These are phyloP conservation scores for Falco concolor DNA, from an alignment of 2,797 vertebrate genomes.

Conservation along the genomic window DNA sequence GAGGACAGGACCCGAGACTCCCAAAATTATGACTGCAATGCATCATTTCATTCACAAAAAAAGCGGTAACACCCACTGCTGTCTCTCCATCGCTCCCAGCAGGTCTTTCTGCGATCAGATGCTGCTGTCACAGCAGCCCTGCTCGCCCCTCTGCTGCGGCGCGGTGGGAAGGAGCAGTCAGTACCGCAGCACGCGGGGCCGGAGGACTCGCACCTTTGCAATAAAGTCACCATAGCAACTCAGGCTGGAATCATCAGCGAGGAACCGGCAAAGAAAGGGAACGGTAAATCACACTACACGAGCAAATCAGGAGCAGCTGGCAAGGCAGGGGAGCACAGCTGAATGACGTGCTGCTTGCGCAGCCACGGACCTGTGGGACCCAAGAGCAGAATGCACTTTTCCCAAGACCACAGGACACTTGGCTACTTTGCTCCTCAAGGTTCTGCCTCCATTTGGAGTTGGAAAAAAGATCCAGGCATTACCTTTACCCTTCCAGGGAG, in stretches of 20 bases:
- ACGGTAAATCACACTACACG: not conserved
- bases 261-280: not conserved
- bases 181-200: rapidly evolving
- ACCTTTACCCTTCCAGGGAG: not conserved
- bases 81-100: not conserved
- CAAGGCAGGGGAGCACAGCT: not conserved
- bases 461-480: not conserved
- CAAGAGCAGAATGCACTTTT: not conserved
- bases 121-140: not conserved
- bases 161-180: not conserved
- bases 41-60: not conserved
- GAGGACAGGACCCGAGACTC: not conserved
- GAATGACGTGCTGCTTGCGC: rapidly evolving
- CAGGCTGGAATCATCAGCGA: not conserved
- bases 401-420: not conserved
- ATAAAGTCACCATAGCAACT: not conserved
- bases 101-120: not conserved
- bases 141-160: not conserved
- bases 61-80: not conserved
- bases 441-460: not conserved
- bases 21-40: not conserved
- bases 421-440: not conserved
- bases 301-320: not conserved
- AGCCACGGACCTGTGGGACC: rapidly evolving
- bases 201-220: not conserved